These are phyloP conservation scores for Drosophila incognita DNA, from an alignment of 2,888 invertebrate species.

Conservation along the genomic window DNA sequence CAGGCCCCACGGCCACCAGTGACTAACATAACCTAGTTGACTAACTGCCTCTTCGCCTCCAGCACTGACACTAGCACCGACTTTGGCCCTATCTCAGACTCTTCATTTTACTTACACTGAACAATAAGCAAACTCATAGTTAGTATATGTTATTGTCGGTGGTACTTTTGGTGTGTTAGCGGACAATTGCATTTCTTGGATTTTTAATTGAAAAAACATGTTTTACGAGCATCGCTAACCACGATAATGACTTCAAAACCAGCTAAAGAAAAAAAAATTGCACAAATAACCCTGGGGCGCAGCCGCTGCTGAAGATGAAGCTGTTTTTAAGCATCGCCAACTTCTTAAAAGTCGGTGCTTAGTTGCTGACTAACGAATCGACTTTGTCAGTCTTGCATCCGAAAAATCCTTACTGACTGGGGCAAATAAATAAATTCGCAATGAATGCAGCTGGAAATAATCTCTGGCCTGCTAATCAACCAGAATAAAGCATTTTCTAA, in stretches of 20 bases:
- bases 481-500: constrained; percentile 27
- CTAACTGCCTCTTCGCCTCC: constrained; percentile 54
- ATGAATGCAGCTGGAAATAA: constrained; percentile 61
- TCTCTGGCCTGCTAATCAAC: constrained; percentile 29
- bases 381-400: constrained; percentile 52
- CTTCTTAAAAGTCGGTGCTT: constrained; percentile 44
- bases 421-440: constrained; percentile 39
- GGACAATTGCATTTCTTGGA: constrained; percentile 73
- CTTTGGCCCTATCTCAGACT: constrained; percentile 14
- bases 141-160: constrained; percentile 29
- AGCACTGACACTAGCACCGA: constrained; percentile 24
- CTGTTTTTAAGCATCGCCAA: constrained; percentile 71
- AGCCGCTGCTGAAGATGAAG: constrained; percentile 67
- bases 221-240: constrained; percentile 81
- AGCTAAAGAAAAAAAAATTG: constrained; percentile 20
- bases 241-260: constrained; percentile 63
- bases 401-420: constrained; percentile 47
- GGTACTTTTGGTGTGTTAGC: constrained; percentile 38
- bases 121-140: constrained; percentile 46
- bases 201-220: constrained; percentile 83
- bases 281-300: constrained; percentile 57
- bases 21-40: constrained; percentile 48
- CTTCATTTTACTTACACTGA: constrained; percentile 36
- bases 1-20: constrained; percentile 36
- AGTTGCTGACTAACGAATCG: constrained; percentile 67